A percentile compares a stretch with the other conserved stretches of the same genome.
Evolutionary conservation across 2,888 invertebrate species (phyloP).

Genomic region (Tinea pellionella): DNA sequence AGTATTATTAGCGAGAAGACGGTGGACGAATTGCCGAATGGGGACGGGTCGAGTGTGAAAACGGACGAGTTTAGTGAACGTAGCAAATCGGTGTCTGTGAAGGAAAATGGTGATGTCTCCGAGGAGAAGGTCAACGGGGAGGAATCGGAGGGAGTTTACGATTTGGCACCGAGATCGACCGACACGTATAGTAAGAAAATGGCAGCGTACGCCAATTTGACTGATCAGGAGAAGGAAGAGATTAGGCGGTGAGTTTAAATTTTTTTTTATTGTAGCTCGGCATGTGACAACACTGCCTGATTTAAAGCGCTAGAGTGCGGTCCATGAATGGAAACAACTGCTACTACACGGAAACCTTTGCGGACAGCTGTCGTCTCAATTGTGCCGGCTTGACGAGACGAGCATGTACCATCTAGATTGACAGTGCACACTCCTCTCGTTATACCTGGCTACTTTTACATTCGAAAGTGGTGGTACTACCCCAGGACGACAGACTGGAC

Average conservation of each 20-base stretch:
- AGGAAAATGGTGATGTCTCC: conserved; percentile 25
- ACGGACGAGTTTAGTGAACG: conserved; percentile 53
- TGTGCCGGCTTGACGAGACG: too few relatives aligned
- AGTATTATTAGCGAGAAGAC: conserved; percentile 25
- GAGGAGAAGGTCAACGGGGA: conserved; percentile 32
- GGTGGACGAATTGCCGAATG: conserved; percentile 19
- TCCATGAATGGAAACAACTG: too few relatives aligned
- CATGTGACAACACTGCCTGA: too few relatives aligned
- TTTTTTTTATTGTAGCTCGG: conserved; percentile 9
- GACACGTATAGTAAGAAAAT: conserved; percentile 62
- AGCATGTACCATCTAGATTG: too few relatives aligned
- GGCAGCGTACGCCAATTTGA: conserved; percentile 59
- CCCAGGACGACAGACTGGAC: too few relatives aligned
- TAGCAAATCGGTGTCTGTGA: conserved; percentile 37
- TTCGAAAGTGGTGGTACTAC: too few relatives aligned
- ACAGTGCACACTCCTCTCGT: too few relatives aligned
- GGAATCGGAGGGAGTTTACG: conserved; percentile 54
- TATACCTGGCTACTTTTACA: too few relatives aligned
- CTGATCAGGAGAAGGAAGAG: conserved; percentile 56
- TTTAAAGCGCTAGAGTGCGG: too few relatives aligned
- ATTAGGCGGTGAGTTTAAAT: conserved; percentile 40
- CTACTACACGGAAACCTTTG: too few relatives aligned
- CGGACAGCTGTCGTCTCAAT: too few relatives aligned
- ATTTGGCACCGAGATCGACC: conserved; percentile 48
- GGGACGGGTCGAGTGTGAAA: conserved; percentile 52